Conservation (phyloP, 2,888 invertebrate genomes). For the Capitulum mitella region DNA sequence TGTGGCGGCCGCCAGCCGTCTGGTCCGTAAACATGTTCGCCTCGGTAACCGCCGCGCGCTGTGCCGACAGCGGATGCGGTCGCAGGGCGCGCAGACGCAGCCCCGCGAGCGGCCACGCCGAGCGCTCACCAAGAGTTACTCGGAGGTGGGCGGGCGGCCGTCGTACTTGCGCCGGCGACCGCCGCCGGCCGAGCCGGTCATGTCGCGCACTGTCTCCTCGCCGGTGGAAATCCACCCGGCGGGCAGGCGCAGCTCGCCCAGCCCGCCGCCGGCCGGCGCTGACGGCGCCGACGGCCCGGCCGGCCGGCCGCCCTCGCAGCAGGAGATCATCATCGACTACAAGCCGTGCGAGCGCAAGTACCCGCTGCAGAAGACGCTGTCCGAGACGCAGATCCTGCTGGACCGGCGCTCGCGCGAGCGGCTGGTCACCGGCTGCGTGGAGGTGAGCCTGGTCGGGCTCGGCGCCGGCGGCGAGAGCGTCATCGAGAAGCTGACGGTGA, state of each 20-base stretch:
- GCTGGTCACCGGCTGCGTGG: constrained; percentile 37
- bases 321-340: constrained; percentile 35
- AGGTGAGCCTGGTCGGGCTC: constrained; percentile 48
- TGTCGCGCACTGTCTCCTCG: constrained; percentile 30
- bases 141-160: constrained; percentile 2
- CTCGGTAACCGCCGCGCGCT: too few relatives aligned
- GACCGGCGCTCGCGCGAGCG: constrained; percentile 48
- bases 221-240: constrained; percentile 62
- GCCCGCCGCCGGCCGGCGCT: constrained; percentile 7
- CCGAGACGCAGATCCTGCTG: constrained; percentile 68
- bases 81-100: background rate
- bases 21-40: too few relatives aligned
- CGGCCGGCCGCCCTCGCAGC: background rate
- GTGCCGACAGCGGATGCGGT: background rate
- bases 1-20: too few relatives aligned
- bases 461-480: constrained; percentile 51
- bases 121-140: constrained; percentile 20
- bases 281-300: constrained; percentile 26
- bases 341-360: background rate
- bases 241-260: too few relatives aligned
- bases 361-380: constrained; percentile 62
- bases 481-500: constrained; percentile 45
- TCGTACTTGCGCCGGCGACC: constrained; percentile 53
- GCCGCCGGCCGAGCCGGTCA: constrained; percentile 49
- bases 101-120: background rate